Evolutionary conservation across 1,140 invertebrate genomes (phyloP), one percentile per base, ranked within the genome.

Genomic region (Cherax destructor): DNA sequence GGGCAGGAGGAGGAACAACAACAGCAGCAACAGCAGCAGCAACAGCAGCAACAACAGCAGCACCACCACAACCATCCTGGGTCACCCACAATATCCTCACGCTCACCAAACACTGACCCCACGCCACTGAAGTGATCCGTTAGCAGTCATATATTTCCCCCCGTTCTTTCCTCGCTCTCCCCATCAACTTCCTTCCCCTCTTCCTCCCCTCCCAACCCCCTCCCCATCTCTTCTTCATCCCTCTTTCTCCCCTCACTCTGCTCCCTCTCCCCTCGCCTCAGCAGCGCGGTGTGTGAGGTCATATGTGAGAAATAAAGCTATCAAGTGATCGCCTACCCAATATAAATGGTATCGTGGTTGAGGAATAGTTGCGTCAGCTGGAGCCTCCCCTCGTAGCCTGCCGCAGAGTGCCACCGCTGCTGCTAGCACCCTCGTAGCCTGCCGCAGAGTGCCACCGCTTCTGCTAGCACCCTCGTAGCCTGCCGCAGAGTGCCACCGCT

Each of bases 281-380:
- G 83, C 49, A 65, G 61, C 61, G 65, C 16, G 83, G 49, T 72
- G 24, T 72, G 83, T 72, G 41, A 85, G 83, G 83, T 85, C 83
- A 85, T 85, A 85, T 85, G 83, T 72, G 83, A 85, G 83, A 85
- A 85, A 85, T 85, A 85, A 85, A 85, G 83, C 83, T 65, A 85
- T 85, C 83, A 85, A 65, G 65, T 65, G 83, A 85, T 85, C 83
- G 83, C 61, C 49, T 7, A 41, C 24, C 83, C 83, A 85, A 85
- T 85, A 85, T 85, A 85, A 85, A 85, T 74, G 83, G 83, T 72
- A 85, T 85, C 65, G 65, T 47, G 83, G 83, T 50, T 49, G 21
- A 85, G 83, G 21, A 85, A 74, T 74, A n/a, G 41, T 21, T 11
- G 83, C 65, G 69, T 49, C 83, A 69, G 61, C 83, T 85, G 83